Evolutionary conservation across 64 coral and sea anemone genomes (phyloP), one percentile per base, ranked within the genome.

Genomic region (Stichodactyla helianthus): DNA sequence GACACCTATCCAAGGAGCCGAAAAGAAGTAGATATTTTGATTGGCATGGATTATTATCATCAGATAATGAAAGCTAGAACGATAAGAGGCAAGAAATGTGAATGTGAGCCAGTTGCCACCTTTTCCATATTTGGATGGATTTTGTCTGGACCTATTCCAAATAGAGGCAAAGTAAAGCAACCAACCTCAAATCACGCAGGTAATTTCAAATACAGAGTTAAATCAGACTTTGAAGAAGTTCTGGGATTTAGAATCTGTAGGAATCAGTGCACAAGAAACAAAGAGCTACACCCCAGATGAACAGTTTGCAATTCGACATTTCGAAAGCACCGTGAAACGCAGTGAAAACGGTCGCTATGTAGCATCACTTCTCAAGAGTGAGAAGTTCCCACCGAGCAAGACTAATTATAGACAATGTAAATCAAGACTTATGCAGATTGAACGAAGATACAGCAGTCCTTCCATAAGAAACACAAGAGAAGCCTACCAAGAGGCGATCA

Each of bases 51-150:
- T 87, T 87, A 87, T 52, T 70, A 52, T 10, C 52, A 54, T 50
- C 63, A 50, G 19, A 70, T 87, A 53, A 68, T 22, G 85, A 74
- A 74, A 19, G 67, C 18, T 52, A 51, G 84, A 86, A 86, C 56
- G 6, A 8, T 84, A 12, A 17, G 27, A 27, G 52, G 20, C 14
- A 61, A 84, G 19, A 53, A 53, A 84, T 17, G 82, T 51, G 77
- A 79, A 84, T 17, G 82, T 51, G 77, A 79, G 19, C 23, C 57
- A 84, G 57, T 61, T 55, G 82, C 82, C 17, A 55, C 19, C 82
- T 28, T 58, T 26, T 84, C 82, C 51, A 84, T 58, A 58, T 84
- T 84, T 84, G 82, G 82, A 58, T 84, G 82, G 82, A 84, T 84
- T 58, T 27, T 84, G 53, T 44, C 53, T 23, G 82, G 82, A 58